Conservation (phyloP, 2,888 invertebrate species). For the Catonia carolina region DNA sequence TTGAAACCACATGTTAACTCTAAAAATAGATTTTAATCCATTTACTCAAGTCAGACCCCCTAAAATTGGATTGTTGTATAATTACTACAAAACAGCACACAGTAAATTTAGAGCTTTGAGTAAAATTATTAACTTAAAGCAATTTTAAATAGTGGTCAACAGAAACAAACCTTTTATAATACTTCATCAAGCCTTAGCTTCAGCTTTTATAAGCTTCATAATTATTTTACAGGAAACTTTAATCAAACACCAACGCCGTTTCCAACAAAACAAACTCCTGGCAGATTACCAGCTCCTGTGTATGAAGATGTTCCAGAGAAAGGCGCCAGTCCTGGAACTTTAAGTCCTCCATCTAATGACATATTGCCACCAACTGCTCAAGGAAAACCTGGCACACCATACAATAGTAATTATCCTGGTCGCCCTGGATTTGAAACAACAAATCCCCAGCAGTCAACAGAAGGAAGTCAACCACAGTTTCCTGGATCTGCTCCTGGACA, state of each 20-base stretch:
- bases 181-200: too few species aligned
- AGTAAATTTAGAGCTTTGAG: too few species aligned
- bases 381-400: constrained; percentile 1
- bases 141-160: too few species aligned
- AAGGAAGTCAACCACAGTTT: neutral
- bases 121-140: too few species aligned
- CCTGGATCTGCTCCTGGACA: constrained; percentile 38
- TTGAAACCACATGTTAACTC: too few species aligned
- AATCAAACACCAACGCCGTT: constrained; percentile 21
- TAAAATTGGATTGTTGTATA: too few species aligned
- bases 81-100: too few species aligned
- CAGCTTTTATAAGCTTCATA: too few species aligned
- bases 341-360: constrained; percentile 1
- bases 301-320: constrained; percentile 16
- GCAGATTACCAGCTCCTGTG: constrained; percentile 8
- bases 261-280: constrained; percentile 11
- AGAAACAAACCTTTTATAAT: too few species aligned
- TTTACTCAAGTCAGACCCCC: too few species aligned
- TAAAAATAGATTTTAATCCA: too few species aligned
- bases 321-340: constrained; percentile 8
- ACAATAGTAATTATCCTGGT: neutral
- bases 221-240: constrained; percentile 15
- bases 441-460: neutral
- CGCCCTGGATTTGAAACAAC: neutral
- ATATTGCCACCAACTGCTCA: neutral